Base-by-base conservation (phyloP, 2,113 vertebrate genomes). In the Menidia beryllina region DNA sequence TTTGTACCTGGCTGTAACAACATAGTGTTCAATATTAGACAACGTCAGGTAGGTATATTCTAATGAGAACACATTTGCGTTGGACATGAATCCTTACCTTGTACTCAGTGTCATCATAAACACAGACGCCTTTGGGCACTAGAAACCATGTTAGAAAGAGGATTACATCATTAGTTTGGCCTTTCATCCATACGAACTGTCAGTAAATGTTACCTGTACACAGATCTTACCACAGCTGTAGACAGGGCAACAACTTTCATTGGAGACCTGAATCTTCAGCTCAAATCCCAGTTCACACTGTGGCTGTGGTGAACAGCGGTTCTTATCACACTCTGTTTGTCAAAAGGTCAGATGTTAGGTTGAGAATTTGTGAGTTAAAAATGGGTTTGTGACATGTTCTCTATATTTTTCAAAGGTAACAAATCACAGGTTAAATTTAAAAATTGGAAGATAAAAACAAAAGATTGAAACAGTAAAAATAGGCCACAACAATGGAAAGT, bases 101-200 rank as follows among this genome's bases (percentile, higher is more conserved):
- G 65, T 94, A 93, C 9, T 85, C 67, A 3, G 73, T 91, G 6
- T 72, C 50, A 20, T 93, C 92, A 62, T 88, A 72, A 72, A 94
- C 77, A 77, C 96, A 97, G 20, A 85, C 75, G 0, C 4, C 4
- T 77, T 91, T 89, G 68, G 25, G 72, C 48, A 19, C 96, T 97
- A 81, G 19, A 57, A 77, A 76, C 47, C 80, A 45, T 30, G 7
- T n/a, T 34, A 10, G n/a, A 38, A 47, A 5, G 51, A 47, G 30
- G 5, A 58, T 15, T 3, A 61, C 54, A 1, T 17, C 3, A 41
- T 45, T 38, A 63, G 4, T 26, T 60, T 60, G n/a, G 4, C n/a
- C 45, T 45, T n/a, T 19, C 54, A 43, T 8, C 39, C 5, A 58
- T 54, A 43, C n/a, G 66, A 3, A 49, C 2, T 43, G 5, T 13